These are phyloP conservation scores for Drosophila fulvimacula DNA, from an alignment of 2,888 invertebrate genomes.

Conservation along the genomic window DNA sequence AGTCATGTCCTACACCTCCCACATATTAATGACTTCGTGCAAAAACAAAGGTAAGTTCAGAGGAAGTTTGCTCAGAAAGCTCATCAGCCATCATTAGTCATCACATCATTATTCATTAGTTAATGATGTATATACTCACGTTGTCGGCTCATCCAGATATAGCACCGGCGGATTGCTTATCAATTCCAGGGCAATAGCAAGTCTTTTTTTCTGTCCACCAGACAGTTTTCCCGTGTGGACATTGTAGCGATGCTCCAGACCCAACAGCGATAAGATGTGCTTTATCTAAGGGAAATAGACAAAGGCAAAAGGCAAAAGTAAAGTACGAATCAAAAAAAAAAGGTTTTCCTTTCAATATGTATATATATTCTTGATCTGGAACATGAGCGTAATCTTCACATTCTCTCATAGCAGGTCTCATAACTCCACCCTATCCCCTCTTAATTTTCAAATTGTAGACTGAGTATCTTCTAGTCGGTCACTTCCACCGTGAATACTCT, in stretches of 20 bases:
- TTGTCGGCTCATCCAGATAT: conserved; percentile 95
- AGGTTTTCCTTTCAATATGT: too few relatives aligned
- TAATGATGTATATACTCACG: conserved; percentile 85
- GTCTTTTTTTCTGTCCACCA: conserved; percentile 93
- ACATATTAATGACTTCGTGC: not conserved
- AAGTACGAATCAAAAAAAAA: not conserved
- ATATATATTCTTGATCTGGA: too few relatives aligned
- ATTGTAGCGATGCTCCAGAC: conserved; percentile 89
- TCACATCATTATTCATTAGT: conserved; percentile 12
- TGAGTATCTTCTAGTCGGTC: too few relatives aligned
- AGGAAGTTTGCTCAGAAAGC: not conserved
- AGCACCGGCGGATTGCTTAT: conserved; percentile 94
- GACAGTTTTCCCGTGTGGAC: conserved; percentile 90
- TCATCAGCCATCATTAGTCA: conserved; percentile 20
- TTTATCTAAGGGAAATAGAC: conserved; percentile 87
- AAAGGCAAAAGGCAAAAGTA: not conserved
- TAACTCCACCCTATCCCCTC: too few relatives aligned
- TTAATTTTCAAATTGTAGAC: too few relatives aligned
- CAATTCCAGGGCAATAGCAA: conserved; percentile 93
- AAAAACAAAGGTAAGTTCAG: not conserved
- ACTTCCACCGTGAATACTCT: too few relatives aligned
- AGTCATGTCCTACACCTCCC: not conserved
- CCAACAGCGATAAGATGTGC: conserved; percentile 90
- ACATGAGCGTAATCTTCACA: too few relatives aligned
- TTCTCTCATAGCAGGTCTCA: too few relatives aligned